Evolutionary conservation across 1,140 invertebrate genomes (phyloP), one percentile per base, ranked within the genome.

Genomic region (Pteromalus puparum): DNA sequence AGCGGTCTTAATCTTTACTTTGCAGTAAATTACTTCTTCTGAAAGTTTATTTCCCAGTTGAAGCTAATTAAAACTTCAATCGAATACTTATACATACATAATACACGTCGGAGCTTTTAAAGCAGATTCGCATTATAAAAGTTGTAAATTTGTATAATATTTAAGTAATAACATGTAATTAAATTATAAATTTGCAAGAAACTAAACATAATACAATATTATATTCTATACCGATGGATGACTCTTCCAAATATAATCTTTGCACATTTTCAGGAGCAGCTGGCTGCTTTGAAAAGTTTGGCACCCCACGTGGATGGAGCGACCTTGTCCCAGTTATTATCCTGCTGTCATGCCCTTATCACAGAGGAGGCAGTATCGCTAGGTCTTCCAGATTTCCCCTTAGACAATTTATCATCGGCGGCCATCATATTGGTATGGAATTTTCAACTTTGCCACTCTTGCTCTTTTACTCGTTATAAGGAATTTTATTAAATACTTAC

Each of bases 361-460:
- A 96, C 96, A 1, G 94, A 94, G 89, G 94, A 98, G 93, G 94
- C 95, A 84, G 88, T 94, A 88, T 90, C 94, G 89, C 90, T 98
- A 38, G 96, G 95, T 77, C 91, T 99, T 65, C 97, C 98, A 0
- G 97, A 99, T 93, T 99, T 99, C 92, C 98, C 98, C 0, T 90
- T 98, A 1, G 97, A 98, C 88, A 98, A 96, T 93, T 89, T 99
- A 21, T 89, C 92, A 1, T 90, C 93, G 9, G 95, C 95, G 28
- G 95, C 95, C 0, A 91, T 94, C 88, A 95, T 99, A 87, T 90
- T 98, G 95, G 97, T 98, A 94, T 93, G 90, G 24, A 12, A 28
- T 70, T 18, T 80, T 75, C 30, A 42, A 70, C 65, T 72, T 70
- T 70, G 67, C 3, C 67, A 70, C 9, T 26, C 6, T 26, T 2